These are phyloP conservation scores for Campopleginae sp. DNA, from an alignment of 2,888 invertebrate genomes.

Conservation along the genomic window DNA sequence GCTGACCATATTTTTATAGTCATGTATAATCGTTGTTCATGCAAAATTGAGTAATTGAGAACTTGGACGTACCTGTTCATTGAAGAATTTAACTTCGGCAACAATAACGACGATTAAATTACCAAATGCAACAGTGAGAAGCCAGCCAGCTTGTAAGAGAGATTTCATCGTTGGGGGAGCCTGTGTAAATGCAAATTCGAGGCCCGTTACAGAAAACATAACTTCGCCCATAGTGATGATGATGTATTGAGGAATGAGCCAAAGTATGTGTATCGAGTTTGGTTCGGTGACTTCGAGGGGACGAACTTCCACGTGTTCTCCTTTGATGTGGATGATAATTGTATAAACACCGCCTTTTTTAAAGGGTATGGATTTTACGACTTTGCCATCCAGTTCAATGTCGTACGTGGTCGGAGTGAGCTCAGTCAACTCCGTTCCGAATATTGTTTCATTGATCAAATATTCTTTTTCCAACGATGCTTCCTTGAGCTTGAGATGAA, in stretches of 20 bases:
- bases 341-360: slow-evolving; percentile 89
- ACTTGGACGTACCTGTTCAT: slow-evolving; percentile 88
- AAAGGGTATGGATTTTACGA: slow-evolving; percentile 82
- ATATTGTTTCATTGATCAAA: slow-evolving; percentile 5
- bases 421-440: slow-evolving; percentile 67
- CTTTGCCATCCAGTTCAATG: slow-evolving; percentile 81
- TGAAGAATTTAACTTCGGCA: slow-evolving; percentile 91
- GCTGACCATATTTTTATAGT: too few relatives aligned
- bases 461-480: background rate
- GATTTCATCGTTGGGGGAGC: slow-evolving; percentile 98
- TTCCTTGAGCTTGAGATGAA: slow-evolving; percentile 39
- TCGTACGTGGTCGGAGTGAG: slow-evolving; percentile 83
- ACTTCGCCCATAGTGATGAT: slow-evolving; percentile 97
- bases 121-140: slow-evolving; percentile 96
- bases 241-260: slow-evolving; percentile 96
- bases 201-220: slow-evolving; percentile 97
- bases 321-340: slow-evolving; percentile 84
- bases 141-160: slow-evolving; percentile 95
- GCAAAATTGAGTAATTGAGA: background rate
- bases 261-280: slow-evolving; percentile 92
- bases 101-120: slow-evolving; percentile 96
- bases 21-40: too few relatives aligned
- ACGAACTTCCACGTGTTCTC: slow-evolving; percentile 68
- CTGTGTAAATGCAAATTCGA: slow-evolving; percentile 98
- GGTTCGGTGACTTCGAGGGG: slow-evolving; percentile 87